Evolutionary conservation across 2,113 vertebrate genomes (phyloP), one percentile per base, ranked within the genome.

Genomic region (Conger conger): DNA sequence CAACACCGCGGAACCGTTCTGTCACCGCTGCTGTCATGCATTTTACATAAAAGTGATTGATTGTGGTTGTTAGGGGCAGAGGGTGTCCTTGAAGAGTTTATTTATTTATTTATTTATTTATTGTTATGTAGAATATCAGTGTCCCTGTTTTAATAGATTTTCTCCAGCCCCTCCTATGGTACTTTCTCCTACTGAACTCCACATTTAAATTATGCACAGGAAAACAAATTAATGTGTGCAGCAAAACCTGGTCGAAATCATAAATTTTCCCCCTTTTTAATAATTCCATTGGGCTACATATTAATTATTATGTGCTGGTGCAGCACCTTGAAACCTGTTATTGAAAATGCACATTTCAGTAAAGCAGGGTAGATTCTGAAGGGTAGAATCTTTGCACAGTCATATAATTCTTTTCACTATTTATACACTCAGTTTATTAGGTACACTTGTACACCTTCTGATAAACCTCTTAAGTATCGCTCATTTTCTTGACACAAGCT

Each of bases 161-260:
- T 37, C 45, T 38, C 68, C 73, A 84, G 84, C 33, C 78, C 86
- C 68, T 78, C 76, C 82, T 68, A n/a, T n/a, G n/a, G n/a, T n/a
- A 27, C 53, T 82, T 83, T 86, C 84, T n/a, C 80, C 87, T 76
- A 90, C 35, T 83, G 86, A 63, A 89, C 89, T 90, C 89, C 80
- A 50, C 76, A 42, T 90, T 88, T 93, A 68, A 93, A 92, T 93
- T 93, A 94, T 92, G 87, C 89, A 92, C 86, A 89, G 63, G 78
- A 85, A 88, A 84, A 88, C 88, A 93, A 92, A 92, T 86, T 92
- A 87, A 90, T 89, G 87, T 83, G 87, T 82, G 85, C 80, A 88
- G 87, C 81, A 87, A 89, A 92, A 92, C 91, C 90, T 89, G 88
- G 88, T 84, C 84, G 85, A 87, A 85, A 83, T 89, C 86, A 88